Conservation (phyloP, 2,797 vertebrate species). For the Halcyon smyrnensis region DNA sequence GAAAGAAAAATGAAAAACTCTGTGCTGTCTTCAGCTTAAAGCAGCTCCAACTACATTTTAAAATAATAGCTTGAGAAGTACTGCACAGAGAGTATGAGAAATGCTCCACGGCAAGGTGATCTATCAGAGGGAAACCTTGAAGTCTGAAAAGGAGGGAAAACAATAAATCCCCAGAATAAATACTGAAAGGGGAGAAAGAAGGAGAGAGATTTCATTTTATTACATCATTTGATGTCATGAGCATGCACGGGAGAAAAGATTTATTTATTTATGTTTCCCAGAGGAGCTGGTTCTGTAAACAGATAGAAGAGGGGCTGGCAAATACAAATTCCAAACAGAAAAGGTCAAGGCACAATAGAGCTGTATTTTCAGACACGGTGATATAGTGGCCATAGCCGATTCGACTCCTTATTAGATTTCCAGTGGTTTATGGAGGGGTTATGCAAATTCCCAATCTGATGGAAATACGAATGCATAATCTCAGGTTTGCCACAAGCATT, state of each 20-base stretch:
- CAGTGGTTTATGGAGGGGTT: not conserved
- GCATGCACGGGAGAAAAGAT: not conserved
- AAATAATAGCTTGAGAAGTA: slow-evolving; percentile 48
- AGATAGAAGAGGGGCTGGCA: not conserved
- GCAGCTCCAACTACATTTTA: slow-evolving; percentile 27
- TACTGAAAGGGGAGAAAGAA: slow-evolving; percentile 27
- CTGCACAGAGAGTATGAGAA: slow-evolving; percentile 8
- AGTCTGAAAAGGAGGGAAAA: not conserved
- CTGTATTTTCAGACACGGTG: not conserved
- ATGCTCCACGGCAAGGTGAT: slow-evolving; percentile 17
- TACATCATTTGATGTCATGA: slow-evolving; percentile 41
- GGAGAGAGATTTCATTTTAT: slow-evolving; percentile 44
- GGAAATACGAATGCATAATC: not conserved
- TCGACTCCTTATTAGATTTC: not conserved
- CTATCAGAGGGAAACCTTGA: slow-evolving; percentile 59
- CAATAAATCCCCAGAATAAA: slow-evolving; percentile 60
- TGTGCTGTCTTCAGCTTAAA: slow-evolving; percentile 2
- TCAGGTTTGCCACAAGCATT: not conserved
- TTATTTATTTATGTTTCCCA: slow-evolving; percentile 15
- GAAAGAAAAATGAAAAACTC: slow-evolving; percentile 27
- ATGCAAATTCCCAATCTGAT: not conserved
- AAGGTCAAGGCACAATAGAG: not conserved
- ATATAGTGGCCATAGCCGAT: not conserved
- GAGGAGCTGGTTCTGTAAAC: slow-evolving; percentile 3
- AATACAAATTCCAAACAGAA: slow-evolving; percentile 1